Evolutionary conservation across 2,888 invertebrate genomes (phyloP).

Genomic region (Cerceris ruficornis): DNA sequence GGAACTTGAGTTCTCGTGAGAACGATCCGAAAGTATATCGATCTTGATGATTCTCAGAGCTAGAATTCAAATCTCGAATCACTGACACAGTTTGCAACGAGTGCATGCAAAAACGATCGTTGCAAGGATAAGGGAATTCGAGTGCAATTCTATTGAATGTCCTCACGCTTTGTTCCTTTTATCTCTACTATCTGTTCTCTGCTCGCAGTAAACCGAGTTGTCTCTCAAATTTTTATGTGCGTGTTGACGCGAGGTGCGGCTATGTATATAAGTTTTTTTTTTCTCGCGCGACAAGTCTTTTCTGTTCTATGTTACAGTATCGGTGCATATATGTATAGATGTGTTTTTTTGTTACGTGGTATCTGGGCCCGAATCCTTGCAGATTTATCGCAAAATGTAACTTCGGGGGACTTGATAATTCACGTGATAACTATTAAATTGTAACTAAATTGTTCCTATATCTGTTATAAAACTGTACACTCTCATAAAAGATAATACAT

Average conservation of each 20-base stretch:
- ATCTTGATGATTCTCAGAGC: no score
- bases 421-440: not conserved
- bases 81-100: no score
- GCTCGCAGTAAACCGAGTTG: slow-evolving; percentile 43
- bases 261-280: slow-evolving; percentile 69
- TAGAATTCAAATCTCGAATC: no score
- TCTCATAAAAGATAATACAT: not conserved
- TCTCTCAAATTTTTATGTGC: slow-evolving; percentile 62
- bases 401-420: slow-evolving; percentile 50
- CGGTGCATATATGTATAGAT: slow-evolving; percentile 7
- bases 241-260: slow-evolving; percentile 79
- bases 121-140: slow-evolving; percentile 8
- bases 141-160: slow-evolving; percentile 40
- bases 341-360: slow-evolving; percentile 36
- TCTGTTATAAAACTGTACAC: not conserved
- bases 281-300: slow-evolving; percentile 38
- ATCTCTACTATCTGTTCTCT: slow-evolving; percentile 49
- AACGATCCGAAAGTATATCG: not conserved
- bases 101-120: not conserved
- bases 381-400: slow-evolving; percentile 33
- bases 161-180: slow-evolving; percentile 43
- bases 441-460: slow-evolving; percentile 4
- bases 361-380: slow-evolving; percentile 40
- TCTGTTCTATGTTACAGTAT: slow-evolving; percentile 34
- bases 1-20: not conserved